Evolutionary conservation across 1,140 invertebrate species (phyloP).

Genomic region (Lysiphlebus fabarum): DNA sequence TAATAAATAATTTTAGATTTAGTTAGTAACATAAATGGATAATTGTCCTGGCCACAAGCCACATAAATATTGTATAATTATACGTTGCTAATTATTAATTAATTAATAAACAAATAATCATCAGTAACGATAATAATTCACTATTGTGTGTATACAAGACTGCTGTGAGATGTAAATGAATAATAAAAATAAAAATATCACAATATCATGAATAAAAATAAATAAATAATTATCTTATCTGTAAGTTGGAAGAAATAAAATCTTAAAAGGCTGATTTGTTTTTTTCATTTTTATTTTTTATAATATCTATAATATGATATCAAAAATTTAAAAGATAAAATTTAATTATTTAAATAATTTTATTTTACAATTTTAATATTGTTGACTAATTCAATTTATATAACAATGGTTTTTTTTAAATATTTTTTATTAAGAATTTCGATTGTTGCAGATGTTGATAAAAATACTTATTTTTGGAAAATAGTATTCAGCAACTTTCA

Average conservation of each 20-base stretch:
- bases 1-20: no score
- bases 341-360: background rate
- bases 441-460: conserved; percentile 10
- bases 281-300: background rate
- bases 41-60: no score
- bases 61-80: no score
- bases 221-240: conserved; percentile 25
- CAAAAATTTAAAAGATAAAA: no score
- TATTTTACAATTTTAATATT: no score
- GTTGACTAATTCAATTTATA: no score
- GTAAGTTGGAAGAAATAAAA: conserved; percentile 32
- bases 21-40: no score
- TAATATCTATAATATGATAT: conserved; percentile 3
- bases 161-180: conserved; percentile 32
- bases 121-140: conserved; percentile 18
- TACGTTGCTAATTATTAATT: no score
- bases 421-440: no score
- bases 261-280: conserved; percentile 23
- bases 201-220: conserved; percentile 11
- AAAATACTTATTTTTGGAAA: conserved; percentile 34
- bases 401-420: no score
- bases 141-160: conserved; percentile 29
- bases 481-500: conserved; percentile 30
- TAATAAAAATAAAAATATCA: conserved; percentile 6
- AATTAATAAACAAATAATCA: conserved; percentile 8